Percentiles rank a stretch among this genome's conserved stretches.
phyloP scores from a whole-genome alignment of 2,797 vertebrate genomes.

The Vireo griseus region DNA sequence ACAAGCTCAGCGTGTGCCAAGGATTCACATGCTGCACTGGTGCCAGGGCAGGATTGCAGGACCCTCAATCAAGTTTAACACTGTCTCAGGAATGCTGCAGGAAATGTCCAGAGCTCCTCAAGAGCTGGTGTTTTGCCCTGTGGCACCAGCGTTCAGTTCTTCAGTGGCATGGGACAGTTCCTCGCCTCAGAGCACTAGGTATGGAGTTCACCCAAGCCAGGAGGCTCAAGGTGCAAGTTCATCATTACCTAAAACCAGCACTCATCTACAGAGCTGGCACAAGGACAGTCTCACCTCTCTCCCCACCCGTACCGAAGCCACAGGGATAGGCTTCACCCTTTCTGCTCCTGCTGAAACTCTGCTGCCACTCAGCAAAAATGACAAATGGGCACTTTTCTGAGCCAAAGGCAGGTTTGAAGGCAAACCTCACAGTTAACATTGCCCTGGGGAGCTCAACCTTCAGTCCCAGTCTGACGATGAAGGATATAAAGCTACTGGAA shows the following conservation, averaged over 20 bases:
- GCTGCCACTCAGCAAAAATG: background rate
- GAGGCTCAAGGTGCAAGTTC: background rate
- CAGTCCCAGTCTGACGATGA: background rate
- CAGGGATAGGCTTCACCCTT: background rate
- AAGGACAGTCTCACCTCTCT: background rate
- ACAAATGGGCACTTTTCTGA: background rate
- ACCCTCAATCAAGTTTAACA: background rate
- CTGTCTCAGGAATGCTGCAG: background rate
- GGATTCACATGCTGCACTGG: background rate
- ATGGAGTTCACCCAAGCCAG: background rate
- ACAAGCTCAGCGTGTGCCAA: background rate
- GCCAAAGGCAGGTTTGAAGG: background rate
- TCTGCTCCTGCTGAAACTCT: background rate
- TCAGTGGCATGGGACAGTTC: background rate
- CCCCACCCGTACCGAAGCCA: background rate
- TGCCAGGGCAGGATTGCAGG: background rate
- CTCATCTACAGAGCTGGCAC: background rate
- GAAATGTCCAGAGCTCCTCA: background rate
- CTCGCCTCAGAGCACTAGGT: background rate
- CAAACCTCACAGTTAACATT: background rate
- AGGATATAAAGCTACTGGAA: background rate
- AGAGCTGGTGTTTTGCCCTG: accelerated
- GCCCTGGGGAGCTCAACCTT: background rate
- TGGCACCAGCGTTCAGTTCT: accelerated
- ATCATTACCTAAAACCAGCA: background rate